These are phyloP conservation scores for Pelosia muscerda DNA, from an alignment of 2,888 invertebrate genomes.

Conservation along the genomic window DNA sequence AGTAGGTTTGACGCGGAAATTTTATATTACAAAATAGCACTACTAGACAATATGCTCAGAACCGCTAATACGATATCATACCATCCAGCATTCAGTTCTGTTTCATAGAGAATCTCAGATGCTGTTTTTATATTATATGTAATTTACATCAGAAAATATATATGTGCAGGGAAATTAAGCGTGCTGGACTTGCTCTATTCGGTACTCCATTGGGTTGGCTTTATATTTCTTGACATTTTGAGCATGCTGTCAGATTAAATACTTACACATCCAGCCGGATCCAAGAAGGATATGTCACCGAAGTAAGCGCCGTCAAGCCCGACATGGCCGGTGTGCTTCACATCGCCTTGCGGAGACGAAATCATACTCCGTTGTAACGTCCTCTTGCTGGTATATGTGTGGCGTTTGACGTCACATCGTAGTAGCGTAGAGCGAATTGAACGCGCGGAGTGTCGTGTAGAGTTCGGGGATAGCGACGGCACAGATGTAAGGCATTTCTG, in stretches of 20 bases:
- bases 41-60: not conserved
- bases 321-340: slow-evolving; percentile 98
- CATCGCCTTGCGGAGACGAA: slow-evolving; percentile 98
- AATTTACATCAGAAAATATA: not conserved
- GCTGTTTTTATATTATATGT: not conserved
- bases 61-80: not conserved
- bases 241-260: slow-evolving; percentile 18
- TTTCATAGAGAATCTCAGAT: not conserved
- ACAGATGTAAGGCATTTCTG: slow-evolving; percentile 43
- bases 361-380: slow-evolving; percentile 97
- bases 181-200: slow-evolving; percentile 2
- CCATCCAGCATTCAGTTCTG: not conserved
- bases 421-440: slow-evolving; percentile 73
- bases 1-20: not conserved
- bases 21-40: not conserved
- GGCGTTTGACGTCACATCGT: slow-evolving; percentile 84
- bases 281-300: slow-evolving; percentile 93
- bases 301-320: slow-evolving; percentile 99
- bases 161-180: not conserved
- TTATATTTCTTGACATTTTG: not conserved
- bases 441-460: slow-evolving; percentile 69
- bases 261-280: slow-evolving; percentile 78
- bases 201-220: not conserved
- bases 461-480: slow-evolving; percentile 69
- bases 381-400: slow-evolving; percentile 86